Conservation (phyloP, 1,140 invertebrate genomes). For the Chionoecetes opilio region DNA sequence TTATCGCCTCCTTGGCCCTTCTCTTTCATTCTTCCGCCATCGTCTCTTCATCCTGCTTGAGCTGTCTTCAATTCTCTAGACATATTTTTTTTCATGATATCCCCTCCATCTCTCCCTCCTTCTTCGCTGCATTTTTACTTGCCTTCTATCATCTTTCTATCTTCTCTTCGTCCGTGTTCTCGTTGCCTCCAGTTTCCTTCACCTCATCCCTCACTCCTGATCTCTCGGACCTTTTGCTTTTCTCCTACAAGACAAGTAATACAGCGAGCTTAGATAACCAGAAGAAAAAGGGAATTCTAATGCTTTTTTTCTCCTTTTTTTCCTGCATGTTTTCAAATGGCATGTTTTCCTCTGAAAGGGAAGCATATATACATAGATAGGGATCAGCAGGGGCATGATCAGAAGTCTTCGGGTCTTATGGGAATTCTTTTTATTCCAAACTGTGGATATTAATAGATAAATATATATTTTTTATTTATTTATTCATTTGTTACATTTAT, state of each 20-base stretch:
- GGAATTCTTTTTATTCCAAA: background rate
- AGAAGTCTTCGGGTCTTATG: background rate
- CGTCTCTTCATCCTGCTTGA: background rate
- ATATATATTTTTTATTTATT: conserved; percentile 51
- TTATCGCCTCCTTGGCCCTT: conserved; percentile 7
- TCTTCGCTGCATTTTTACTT: background rate
- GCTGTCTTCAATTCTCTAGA: background rate
- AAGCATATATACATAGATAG: too few species aligned
- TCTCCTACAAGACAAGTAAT: background rate
- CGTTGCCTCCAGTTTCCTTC: background rate
- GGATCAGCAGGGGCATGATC: too few species aligned
- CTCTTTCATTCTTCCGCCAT: background rate
- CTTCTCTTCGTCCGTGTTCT: background rate
- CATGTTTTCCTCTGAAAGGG: too few species aligned
- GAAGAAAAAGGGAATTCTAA: background rate
- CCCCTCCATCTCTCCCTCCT: background rate
- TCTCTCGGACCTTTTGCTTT: background rate
- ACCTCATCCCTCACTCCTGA: background rate
- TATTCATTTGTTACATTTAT: background rate
- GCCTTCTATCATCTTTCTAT: background rate
- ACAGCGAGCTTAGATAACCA: background rate
- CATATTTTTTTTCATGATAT: background rate
- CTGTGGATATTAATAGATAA: background rate
- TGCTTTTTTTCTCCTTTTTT: background rate
- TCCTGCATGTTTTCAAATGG: background rate